Base-by-base conservation (phyloP, 1,140 invertebrate genomes). In the Helicoverpa zea region DNA sequence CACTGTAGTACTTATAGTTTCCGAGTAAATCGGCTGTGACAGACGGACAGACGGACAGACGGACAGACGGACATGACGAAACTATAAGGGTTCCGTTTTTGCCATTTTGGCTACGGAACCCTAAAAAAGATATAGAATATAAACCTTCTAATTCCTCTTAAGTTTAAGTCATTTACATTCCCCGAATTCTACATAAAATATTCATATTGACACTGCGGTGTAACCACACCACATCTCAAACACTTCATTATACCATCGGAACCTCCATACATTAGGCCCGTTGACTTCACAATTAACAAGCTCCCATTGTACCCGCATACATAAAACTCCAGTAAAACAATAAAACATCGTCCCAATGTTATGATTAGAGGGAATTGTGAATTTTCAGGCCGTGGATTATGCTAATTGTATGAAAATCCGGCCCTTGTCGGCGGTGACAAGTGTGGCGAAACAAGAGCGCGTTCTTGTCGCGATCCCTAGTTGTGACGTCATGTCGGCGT, bases 401-500 rank as follows among this genome's bases (percentile, higher is more conserved):
- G 91, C 86, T 86, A 90, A 92, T 90, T 74, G 80, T 90, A 91
- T 89, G 87, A 89, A 88, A 90, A 88, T 90, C 85, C 68, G 80
- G 84, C 79, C 83, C 84, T 86, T 85, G 81, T 86, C 80, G 29
- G 1, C 51, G 66, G 23, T 81, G 79, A 52, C 83, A 81, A 83
- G 79, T 84, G 84, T 79, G 79, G 56, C 80, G 68, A 56, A 73
- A 79, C 82, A 82, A 59, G 79, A 59, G 63, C 68, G 81, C 43
- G 74, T 52, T 54, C 14, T 14, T 72, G 64, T 59, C 47, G 35
- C 76, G 66, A 59, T 70, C 74, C 79, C 79, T 35, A 29, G 47
- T 14, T 2, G 58, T 54, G 78, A 61, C 78, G 68, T 35, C 64
- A 12, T 23, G 9, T 43, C 9, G 35, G 5, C 7, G 54, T 63